Base-by-base conservation (phyloP, 2,113 vertebrate genomes). In the Clinocottus analis region DNA sequence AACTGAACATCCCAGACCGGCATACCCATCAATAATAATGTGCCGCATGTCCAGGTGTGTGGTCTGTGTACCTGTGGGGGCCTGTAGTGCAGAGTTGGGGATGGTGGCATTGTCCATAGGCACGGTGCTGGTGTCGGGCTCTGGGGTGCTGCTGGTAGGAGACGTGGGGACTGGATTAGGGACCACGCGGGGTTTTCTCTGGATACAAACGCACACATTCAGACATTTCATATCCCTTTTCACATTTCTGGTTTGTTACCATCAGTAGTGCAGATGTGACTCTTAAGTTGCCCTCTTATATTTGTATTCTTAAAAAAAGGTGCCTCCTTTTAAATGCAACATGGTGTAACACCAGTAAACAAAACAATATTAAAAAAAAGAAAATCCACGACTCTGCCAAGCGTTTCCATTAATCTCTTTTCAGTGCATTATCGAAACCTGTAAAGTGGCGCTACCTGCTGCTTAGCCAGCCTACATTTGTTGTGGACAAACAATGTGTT, bases 91-190 rank as follows among this genome's bases (percentile, higher is more conserved):
- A 89, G 98, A 96, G 85, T 92, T 98, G 91, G 98, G 98, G 90
- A 99, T 97, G 87, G 97, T 99, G 88, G 98, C 98, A 63, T 97
- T 97, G 86, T 99, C 98, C 93, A 97, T 94, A 75, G 98, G 98
- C 74, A 99, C 97, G 88, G 97, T 98, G 95, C 98, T 99, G 92
- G 97, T 99, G 92, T 99, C 98, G 49, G 98, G 98, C 85, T 99
- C 98, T 78, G 98, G 98, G 62, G 97, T 99, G 95, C 97, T 99
- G 92, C 96, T 98, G 93, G 97, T 99, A 88, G 98, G 98, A 89
- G 98, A 99, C 41, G 96, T 97, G 92, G 97, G 97, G 87, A 96
- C 94, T 82, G 96, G 96, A 93, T 97, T 97, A 92, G 97, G 94
- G 84, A 96, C 94, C 92, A 96, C 95, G 72, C 97, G 95, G 62